A percentile compares a stretch with the other conserved stretches of the same genome.
These are phyloP conservation scores for Syndactyla subalaris DNA, from an alignment of 2,797 vertebrate genomes.

Conservation along the genomic window DNA sequence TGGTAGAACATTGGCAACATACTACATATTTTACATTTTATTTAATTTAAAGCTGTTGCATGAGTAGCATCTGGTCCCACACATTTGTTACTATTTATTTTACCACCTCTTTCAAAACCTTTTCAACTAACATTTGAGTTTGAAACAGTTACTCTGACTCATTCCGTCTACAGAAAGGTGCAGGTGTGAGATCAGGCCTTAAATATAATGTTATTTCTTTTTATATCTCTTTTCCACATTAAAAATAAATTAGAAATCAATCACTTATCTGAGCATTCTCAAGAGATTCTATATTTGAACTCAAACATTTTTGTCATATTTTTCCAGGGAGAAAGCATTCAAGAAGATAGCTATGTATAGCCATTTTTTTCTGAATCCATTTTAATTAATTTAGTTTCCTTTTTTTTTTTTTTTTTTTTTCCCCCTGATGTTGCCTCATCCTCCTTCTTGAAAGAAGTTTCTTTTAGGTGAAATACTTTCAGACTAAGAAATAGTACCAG, in stretches of 20 bases:
- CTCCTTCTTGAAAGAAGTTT: neutral
- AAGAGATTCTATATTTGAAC: slow-evolving; percentile 7
- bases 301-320: neutral
- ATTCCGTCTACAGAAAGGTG: neutral
- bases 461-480: neutral
- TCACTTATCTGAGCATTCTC: neutral
- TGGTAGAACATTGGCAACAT: neutral
- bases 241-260: slow-evolving; percentile 39
- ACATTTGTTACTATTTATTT: slow-evolving; percentile 64
- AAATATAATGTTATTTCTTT: slow-evolving; percentile 33
- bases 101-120: slow-evolving; percentile 41
- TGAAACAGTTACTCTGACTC: slow-evolving; percentile 46
- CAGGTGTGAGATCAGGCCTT: slow-evolving; percentile 22
- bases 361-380: neutral
- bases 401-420: rapidly evolving
- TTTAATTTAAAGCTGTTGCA: slow-evolving; percentile 14
- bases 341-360: neutral
- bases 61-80: slow-evolving; percentile 35
- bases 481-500: neutral
- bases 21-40: neutral
- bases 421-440: neutral
- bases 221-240: slow-evolving; percentile 30
- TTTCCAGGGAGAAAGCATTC: neutral
- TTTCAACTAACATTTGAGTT: slow-evolving; percentile 44
- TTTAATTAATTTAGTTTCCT: neutral